These are phyloP conservation scores for Psittacula cyanocephala DNA, from an alignment of 2,113 vertebrate genomes.

Conservation along the genomic window DNA sequence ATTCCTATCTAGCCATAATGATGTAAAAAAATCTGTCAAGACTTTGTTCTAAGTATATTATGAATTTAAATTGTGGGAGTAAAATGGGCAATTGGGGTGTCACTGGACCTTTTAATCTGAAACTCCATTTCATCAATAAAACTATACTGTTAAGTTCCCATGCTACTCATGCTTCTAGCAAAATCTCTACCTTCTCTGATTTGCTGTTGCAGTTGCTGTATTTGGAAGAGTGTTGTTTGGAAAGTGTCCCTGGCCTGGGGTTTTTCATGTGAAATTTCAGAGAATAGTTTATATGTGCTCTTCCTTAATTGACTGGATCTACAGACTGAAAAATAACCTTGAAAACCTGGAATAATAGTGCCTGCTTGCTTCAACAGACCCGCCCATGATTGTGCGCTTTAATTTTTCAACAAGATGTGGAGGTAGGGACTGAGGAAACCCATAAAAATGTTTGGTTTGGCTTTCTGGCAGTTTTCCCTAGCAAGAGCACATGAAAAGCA, in stretches of 20 bases:
- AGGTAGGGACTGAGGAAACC: conserved; percentile 63
- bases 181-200: neutral
- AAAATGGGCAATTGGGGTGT: neutral
- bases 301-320: conserved; percentile 8
- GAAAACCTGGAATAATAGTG: conserved; percentile 38
- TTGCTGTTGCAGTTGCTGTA: neutral
- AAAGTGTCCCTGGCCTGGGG: neutral
- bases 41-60: neutral
- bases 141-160: neutral
- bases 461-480: conserved; percentile 55
- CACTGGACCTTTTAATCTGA: neutral
- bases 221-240: neutral
- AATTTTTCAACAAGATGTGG: conserved; percentile 63
- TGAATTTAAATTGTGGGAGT: neutral
- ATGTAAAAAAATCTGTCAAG: neutral
- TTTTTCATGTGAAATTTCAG: neutral
- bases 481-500: conserved; percentile 43
- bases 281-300: neutral
- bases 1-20: neutral
- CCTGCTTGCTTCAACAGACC: conserved; percentile 38
- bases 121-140: neutral
- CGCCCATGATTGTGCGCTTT: conserved; percentile 61
- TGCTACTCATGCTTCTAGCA: neutral
- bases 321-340: conserved; percentile 9
- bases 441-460: conserved; percentile 79